Base-by-base conservation (phyloP, 64 coral and sea anemone genomes). In the Catalaphyllia jardinei region DNA sequence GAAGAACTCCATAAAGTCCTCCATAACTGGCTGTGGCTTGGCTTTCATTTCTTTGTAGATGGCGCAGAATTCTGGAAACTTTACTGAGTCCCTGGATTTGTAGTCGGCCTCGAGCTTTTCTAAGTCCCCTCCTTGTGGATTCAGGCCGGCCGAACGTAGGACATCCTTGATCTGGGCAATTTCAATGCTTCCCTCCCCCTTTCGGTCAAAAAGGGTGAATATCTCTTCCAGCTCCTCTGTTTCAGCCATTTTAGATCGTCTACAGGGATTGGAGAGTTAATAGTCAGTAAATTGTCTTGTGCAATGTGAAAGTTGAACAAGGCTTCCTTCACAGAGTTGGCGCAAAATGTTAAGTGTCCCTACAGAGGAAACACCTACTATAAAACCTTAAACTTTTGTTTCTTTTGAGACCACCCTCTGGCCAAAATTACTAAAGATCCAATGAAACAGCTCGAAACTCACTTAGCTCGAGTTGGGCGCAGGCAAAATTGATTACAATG, bases 1-100 rank as follows among this genome's bases (percentile, higher is more conserved):
- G 16, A 92, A 76, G 39, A 84, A 84, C 61, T 92, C 90, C 20
- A 92, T 42, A 20, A 92, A 92, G n/a, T 92, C 90, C 51, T 87
- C 90, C 90, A 87, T 92, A 10, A n/a, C 83, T 0, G 75, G 73
- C 67, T 92, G 79, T 7, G 90, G 90, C 49, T 92, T 92, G 14
- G 75, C 65, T 62, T 87, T 79, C 60, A 87, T 87, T 24, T 84
- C 73, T 8, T 87, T 86, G 75, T 92, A 87, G 27, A 92, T 84
- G 0, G 90, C 57, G 17, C 77, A 71, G 84, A 92, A 92, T 24
- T 75, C 52, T 31, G 84, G 73, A 19, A 92, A 76, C 42, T 75
- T 29, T 16, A 92, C 50, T 29, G 38, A 71, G 6, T 82, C 90
- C 25, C 79, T 84, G 33, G 78, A 83, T 71, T 92, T 92, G 81